Evolutionary conservation across 2,888 invertebrate genomes (phyloP), one percentile per base, ranked within the genome.

Genomic region (Platypus cylindrus): DNA sequence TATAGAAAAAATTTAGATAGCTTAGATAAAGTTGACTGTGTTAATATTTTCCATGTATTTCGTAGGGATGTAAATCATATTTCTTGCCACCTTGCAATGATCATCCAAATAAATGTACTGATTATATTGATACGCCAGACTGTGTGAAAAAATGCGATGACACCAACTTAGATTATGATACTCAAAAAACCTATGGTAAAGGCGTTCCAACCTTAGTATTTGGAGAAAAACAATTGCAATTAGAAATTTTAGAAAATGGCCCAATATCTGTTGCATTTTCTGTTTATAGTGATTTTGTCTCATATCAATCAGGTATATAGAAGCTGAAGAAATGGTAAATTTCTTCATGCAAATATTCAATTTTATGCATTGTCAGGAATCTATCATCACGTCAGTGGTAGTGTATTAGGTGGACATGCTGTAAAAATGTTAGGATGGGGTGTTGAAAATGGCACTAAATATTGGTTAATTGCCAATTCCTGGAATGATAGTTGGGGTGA

Each of bases 401-500:
- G 68, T 11, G 67, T 62, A 17, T 64, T 86, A 3, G 90, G 89
- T 15, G 86, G 86, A 1, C 89, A 90, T 59, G 89, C 89, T 16
- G 73, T 90, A 34, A 81, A 80, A 54, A 77, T 90, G 32, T 59
- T 90, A 26, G 90, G 91, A n/a, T 93, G 86, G 84, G 91, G 91
- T 25, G 74, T 72, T 1, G 80, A 85, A 43, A 37, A 45, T 29
- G 73, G 71, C 5, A 71, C 68, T 34, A 79, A 81, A 32, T 91
- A 87, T 59, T 91, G 91, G 91, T 69, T 86, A 17, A 73, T 86
- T 48, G 86, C 84, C 35, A 91, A 91, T 66, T 87, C 86, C 0
- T 93, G 90, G 90, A 91, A 91, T 64, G 68, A 71, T 1, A 89
- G 90, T 58, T 93, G 91, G 90, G 90, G 91, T 44, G 77, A 82